These are phyloP conservation scores for Pseudonaja textilis DNA, from an alignment of 2,113 vertebrate genomes.

Conservation along the genomic window DNA sequence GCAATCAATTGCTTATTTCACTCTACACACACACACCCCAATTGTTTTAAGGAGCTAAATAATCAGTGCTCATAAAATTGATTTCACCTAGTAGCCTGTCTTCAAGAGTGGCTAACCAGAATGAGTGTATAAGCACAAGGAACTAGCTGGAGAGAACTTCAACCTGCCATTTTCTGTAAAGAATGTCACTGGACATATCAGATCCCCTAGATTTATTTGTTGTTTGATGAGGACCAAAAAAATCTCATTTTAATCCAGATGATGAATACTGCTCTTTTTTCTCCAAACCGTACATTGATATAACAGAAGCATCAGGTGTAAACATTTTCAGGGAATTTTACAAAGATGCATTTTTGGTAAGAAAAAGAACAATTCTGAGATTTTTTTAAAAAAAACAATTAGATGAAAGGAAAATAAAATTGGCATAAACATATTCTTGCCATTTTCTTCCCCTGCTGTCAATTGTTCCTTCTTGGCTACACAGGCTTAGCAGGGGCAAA, in stretches of 20 bases:
- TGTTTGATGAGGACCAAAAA: background rate
- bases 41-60: background rate
- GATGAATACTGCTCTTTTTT: background rate
- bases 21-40: background rate
- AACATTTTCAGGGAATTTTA: background rate
- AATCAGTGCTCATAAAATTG: background rate
- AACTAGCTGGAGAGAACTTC: background rate
- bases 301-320: background rate
- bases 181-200: background rate
- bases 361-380: background rate
- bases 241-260: background rate
- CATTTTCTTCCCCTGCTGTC: background rate
- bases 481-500: background rate
- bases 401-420: background rate
- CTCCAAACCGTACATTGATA: background rate
- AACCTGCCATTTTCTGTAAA: background rate
- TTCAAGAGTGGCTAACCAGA: background rate
- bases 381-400: background rate
- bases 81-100: background rate
- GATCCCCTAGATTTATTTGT: slow-evolving; percentile 1
- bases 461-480: background rate
- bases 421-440: background rate
- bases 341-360: background rate
- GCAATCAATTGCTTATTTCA: background rate
- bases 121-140: background rate